phyloP scores from a whole-genome alignment of 1,140 invertebrate genomes.

The Macrobrachium rosenbergii region DNA sequence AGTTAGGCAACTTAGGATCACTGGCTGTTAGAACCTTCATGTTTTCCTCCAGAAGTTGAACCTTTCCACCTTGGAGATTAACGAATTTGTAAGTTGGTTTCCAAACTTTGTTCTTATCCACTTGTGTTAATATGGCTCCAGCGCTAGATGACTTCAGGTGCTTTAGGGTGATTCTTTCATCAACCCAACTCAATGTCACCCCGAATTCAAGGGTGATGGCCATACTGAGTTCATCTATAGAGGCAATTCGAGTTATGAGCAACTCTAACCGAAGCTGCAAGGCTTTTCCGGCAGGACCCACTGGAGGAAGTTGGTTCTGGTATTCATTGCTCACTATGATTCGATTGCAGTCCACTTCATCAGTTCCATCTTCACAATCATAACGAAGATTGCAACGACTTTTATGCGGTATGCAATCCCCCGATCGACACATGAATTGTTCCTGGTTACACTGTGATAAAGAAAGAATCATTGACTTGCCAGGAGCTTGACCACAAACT shows the following conservation, averaged over 20 bases:
- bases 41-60: background rate
- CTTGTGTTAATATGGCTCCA: conserved; percentile 18
- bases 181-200: conserved; percentile 31
- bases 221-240: conserved; percentile 47
- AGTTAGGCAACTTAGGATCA: conserved; percentile 27
- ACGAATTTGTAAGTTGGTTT: conserved; percentile 20
- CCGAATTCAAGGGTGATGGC: conserved; percentile 53
- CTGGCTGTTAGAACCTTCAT: background rate
- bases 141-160: conserved; percentile 9
- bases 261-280: conserved; percentile 10
- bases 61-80: conserved; percentile 32
- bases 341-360: conserved; percentile 22
- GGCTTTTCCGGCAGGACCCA: background rate
- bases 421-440: conserved; percentile 43
- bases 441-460: conserved; percentile 8
- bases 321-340: conserved; percentile 26
- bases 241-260: conserved; percentile 40
- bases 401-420: background rate
- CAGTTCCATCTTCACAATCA: conserved; percentile 44
- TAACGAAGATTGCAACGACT: conserved; percentile 42
- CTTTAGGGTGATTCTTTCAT: conserved; percentile 29
- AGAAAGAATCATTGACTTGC: background rate
- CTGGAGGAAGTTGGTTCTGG: conserved; percentile 40
- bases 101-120: conserved; percentile 34
- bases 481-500: conserved; percentile 18